phyloP scores from a whole-genome alignment of 1,140 invertebrate genomes.

The Pygmarrhopalites habei region DNA sequence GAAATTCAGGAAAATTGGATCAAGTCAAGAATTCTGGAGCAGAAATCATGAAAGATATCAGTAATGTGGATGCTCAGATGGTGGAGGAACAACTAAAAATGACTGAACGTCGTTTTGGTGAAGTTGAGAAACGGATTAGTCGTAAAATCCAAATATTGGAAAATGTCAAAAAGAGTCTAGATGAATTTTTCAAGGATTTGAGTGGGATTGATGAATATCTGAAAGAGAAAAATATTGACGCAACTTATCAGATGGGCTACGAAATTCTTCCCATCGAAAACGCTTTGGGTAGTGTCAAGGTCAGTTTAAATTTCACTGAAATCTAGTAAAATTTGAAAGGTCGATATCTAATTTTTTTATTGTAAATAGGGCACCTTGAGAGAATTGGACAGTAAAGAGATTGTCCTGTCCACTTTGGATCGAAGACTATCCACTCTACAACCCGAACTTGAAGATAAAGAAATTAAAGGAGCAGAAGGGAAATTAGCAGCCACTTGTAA shows the following conservation, averaged over 20 bases:
- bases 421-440: constrained; percentile 75
- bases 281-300: constrained; percentile 7
- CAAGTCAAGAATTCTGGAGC: constrained; percentile 46
- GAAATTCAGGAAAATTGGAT: constrained; percentile 37
- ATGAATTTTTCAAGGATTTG: constrained; percentile 40
- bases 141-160: constrained; percentile 70
- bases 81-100: constrained; percentile 81
- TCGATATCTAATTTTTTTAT: too few species aligned
- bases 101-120: constrained; percentile 70
- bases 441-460: constrained; percentile 68
- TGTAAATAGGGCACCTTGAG: too few species aligned
- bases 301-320: too few species aligned
- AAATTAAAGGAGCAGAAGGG: constrained; percentile 62
- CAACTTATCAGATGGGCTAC: constrained; percentile 21
- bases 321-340: too few species aligned
- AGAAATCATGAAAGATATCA: constrained; percentile 68
- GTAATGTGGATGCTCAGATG: constrained; percentile 79
- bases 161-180: constrained; percentile 69
- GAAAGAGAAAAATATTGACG: background rate
- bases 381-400: constrained; percentile 74
- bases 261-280: constrained; percentile 30
- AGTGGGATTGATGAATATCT: constrained; percentile 16
- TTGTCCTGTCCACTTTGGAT: constrained; percentile 69
- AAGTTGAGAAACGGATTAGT: constrained; percentile 72
- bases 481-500: constrained; percentile 58